A percentile compares a stretch with the other conserved stretches of the same genome.
phyloP scores from a whole-genome alignment of 35 echinoderm and acorn worm genomes.

The Eucidaris tribuloides region DNA sequence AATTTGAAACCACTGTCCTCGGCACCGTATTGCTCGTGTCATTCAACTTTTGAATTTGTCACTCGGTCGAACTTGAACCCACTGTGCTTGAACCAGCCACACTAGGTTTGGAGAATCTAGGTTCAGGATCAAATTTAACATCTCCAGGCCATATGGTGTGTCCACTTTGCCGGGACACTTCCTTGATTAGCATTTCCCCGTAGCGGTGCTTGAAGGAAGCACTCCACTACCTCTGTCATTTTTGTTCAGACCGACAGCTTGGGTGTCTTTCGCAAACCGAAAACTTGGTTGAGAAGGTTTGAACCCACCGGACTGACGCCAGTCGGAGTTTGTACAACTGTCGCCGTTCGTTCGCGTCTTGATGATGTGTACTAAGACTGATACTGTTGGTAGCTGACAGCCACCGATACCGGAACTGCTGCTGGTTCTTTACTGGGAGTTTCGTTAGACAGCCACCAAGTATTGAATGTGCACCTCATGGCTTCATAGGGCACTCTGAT shows the following conservation, averaged over 20 bases:
- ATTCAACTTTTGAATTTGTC: not conserved
- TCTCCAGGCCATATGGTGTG: not conserved
- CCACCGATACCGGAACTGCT: not conserved
- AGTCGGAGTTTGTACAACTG: not conserved
- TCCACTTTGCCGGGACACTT: not conserved
- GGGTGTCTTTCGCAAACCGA: not conserved
- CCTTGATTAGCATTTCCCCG: not conserved
- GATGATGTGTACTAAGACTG: not conserved
- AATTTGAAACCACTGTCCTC: constrained; percentile 6
- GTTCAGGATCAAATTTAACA: not conserved
- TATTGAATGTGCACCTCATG: constrained; percentile 31
- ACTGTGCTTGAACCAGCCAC: not conserved
- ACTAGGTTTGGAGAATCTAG: not conserved
- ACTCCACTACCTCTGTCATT: not conserved
- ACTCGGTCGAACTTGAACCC: not conserved
- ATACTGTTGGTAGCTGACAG: not conserved
- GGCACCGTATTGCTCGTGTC: not conserved
- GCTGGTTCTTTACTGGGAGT: not conserved
- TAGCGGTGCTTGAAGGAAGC: not conserved
- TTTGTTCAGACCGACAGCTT: not conserved
- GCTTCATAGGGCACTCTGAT: constrained; percentile 46
- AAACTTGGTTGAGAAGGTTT: not conserved
- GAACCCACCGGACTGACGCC: constrained; percentile 4
- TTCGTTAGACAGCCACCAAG: constrained; percentile 8
- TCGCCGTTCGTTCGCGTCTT: constrained; percentile 5